Base-by-base conservation (phyloP, 2,888 invertebrate genomes). In the Ametastegia equiseti region DNA sequence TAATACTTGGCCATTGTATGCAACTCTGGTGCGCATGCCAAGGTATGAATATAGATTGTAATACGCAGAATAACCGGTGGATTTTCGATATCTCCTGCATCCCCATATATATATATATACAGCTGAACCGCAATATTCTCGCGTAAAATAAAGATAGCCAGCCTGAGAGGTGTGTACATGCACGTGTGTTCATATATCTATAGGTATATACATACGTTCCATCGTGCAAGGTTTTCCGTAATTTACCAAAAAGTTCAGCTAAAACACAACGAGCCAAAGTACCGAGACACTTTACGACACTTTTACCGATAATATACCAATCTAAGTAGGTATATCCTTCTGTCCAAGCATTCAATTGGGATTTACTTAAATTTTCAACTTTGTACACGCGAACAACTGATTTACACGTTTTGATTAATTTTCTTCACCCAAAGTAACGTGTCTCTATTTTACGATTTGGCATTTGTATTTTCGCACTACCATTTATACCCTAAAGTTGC, bases 41-140 rank as follows among this genome's bases (percentile, higher is more conserved):
- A 63, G 15, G 63, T 30, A 84, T 85, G 85, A 85, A 84, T 85
- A 84, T 82, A 85, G 83, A 84, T 84, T 82, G 84, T 84, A 82
- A 83, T 84, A 75, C 80, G 54, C n/a, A n/a, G 81, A 63, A 81
- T 45, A 75, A 27, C 39, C 54, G 67, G 60, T n/a, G n/a, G n/a
- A n/a, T 71, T 47, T 50, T 73, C 73, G 23, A 73, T 47, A 30
- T 19, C 69, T 30, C 23, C 13, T 47, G 23, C 60, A 60, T 60
- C 19, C 36, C 23, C 36, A n/a, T n/a, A n/a, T n/a, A n/a, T n/a
- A n/a, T 33, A 30, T 13, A 23, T 50, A 45, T 30, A 7, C 57
- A 42, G 60, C 42, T 23, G 78, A 60, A 42, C 19, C 63, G 27
- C 60, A 19, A 69, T 69, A 69, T 69, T 42, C 42, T 69, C 23